Evolutionary conservation across 92 coral and sea anemone genomes (phyloP), one percentile per base, ranked within the genome.

Genomic region (Metridium senile): DNA sequence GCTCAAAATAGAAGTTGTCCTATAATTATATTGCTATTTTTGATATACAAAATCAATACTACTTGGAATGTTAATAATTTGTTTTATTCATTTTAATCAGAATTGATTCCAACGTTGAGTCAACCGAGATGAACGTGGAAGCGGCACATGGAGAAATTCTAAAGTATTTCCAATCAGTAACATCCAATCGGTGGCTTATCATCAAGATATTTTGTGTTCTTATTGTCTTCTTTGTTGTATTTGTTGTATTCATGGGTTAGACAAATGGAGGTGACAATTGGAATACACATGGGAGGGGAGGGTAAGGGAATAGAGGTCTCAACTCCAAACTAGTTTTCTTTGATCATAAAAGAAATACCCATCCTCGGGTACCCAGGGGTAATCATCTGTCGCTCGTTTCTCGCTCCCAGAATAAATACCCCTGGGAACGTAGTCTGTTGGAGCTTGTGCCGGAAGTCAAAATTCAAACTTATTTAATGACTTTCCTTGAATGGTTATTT

Each of bases 191-290:
- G 53, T 94, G 98, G 98, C 86, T 94, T 32, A 94, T 94, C 70
- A 82, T 94, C 82, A 94, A 94, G 83, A 93, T 94, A 57, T 94
- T 94, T 76, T 81, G 90, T 54, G 95, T 94, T 27, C 91, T 94
- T 34, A 94, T 94, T 47, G 76, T 92, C 45, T 94, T 94, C 88
- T 94, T 94, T 75, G 81, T 94, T 71, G 66, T 94, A 58, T 94
- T 94, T 63, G 98, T 94, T 58, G 98, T 94, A 57, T 94, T 94
- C 89, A 94, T 94, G 98, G 97, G 94, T 31, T 94, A 70, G 66
- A 6, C 23, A 22, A 23, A 7, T 22, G 22, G 9, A 3, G 23
- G 56, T 26, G n/a, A 16, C 77, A 25, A 52, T 65, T 0, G 1
- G 26, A 29, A 17, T 25, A 26, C 30, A 77, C 22, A 43, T 13